These are phyloP conservation scores for Poeciliopsis turrubarensis DNA, from an alignment of 2,113 vertebrate species.

Conservation along the genomic window DNA sequence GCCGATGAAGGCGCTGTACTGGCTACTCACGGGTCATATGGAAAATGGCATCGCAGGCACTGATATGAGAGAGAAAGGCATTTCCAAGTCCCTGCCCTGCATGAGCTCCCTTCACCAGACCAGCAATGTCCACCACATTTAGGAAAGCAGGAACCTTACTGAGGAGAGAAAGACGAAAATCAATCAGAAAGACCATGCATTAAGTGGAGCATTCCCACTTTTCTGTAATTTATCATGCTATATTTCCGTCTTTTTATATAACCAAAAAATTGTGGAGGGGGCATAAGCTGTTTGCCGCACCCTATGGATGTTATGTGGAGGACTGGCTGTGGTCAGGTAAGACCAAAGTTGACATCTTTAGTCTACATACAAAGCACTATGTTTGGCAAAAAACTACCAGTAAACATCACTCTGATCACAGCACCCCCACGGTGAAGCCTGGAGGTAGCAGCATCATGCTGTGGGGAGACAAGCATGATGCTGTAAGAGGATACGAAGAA, in stretches of 20 bases:
- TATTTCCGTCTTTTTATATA: not conserved
- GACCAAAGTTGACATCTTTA: no score
- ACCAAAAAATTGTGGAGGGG: not conserved
- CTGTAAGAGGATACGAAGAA: no score
- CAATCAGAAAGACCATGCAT: not conserved
- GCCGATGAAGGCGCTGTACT: not conserved
- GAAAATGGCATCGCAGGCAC: constrained; percentile 95
- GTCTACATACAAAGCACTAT: no score
- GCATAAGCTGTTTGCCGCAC: no score
- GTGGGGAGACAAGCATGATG: no score
- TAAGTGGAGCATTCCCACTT: not conserved
- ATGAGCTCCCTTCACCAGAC: constrained; percentile 97
- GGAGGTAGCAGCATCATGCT: no score
- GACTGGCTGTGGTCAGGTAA: no score
- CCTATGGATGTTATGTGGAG: no score
- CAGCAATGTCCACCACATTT: constrained; percentile 97
- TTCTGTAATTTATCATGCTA: not conserved
- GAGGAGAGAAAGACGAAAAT: constrained; percentile 41
- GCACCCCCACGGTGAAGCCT: no score
- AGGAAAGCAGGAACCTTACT: constrained; percentile 99
- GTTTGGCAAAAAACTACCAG: no score
- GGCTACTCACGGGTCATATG: constrained; percentile 94
- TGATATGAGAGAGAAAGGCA: constrained; percentile 97
- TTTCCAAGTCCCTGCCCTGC: constrained; percentile 96
- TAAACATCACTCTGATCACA: no score